Evolutionary conservation across 2,888 invertebrate genomes (phyloP), one percentile per base, ranked within the genome.

Genomic region (Machimus atricapillus): DNA sequence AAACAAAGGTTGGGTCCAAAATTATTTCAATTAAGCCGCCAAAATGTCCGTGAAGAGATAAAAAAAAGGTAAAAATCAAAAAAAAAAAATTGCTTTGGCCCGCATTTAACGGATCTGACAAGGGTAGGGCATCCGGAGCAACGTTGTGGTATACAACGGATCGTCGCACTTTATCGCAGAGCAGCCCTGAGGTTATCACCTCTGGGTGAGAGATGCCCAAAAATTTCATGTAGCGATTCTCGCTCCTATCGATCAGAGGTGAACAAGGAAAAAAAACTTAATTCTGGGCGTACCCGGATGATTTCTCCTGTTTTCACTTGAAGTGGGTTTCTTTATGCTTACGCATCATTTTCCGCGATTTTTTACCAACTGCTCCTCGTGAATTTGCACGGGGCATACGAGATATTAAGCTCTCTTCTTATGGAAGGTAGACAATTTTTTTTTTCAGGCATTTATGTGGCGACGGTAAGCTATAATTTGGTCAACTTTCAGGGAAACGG

Each of bases 241-340:
- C 12, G 27, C 27, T 66, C 66, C 23, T 66, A 66, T 66, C 66
- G 66, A 66, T 66, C 66, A 31, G 34, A 66, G 12, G 27, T 66
- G 19, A 66, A 7, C 8, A 66, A n/a, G 66, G 16, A 27, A 66
- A 66, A 66, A 66, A 66, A 66, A 27, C 23, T n/a, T 27, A 66
- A 23, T 66, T 82, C 37, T 56, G 66, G 58, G 66, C 82, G 82
- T n/a, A 37, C 19, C 46, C 27, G 58, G 31, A 58, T 82, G 56
- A 82, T 82, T 82, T 82, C 66, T 56, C 82, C 37, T 82, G 82
- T 82, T 82, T 82, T 82, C 82, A 82, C 82, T 82, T 79, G 79
- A 79, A 52, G 78, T 40, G 37, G 37, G 31, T 46, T 27, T 79
- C 46, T 79, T 52, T 12, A n/a, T 66, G 66, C 66, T 9, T 27